phyloP scores from a whole-genome alignment of 2,113 vertebrate genomes.

The Spea bombifrons region DNA sequence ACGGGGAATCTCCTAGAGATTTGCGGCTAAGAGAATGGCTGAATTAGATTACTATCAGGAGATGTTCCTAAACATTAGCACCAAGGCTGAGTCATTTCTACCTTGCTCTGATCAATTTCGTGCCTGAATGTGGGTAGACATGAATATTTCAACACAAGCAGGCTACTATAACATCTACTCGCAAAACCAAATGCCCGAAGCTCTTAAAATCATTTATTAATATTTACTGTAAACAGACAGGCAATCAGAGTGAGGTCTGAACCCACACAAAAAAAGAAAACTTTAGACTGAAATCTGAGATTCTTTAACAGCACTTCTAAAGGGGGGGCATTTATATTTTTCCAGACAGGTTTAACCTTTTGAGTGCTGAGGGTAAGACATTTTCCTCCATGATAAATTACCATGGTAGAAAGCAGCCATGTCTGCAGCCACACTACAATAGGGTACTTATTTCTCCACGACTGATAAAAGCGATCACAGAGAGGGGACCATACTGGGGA shows the following conservation, averaged over 20 bases:
- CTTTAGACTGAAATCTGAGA: neutral
- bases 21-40: neutral
- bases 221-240: conserved; percentile 24
- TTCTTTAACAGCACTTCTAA: neutral
- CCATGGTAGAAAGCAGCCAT: too few relatives aligned
- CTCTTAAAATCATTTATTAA: conserved; percentile 38
- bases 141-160: conserved; percentile 33
- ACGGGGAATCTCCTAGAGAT: neutral
- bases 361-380: too few relatives aligned
- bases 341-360: neutral
- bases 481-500: too few relatives aligned
- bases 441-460: too few relatives aligned
- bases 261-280: neutral
- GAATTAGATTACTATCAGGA: conserved; percentile 15
- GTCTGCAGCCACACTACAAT: too few relatives aligned
- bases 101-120: conserved; percentile 17
- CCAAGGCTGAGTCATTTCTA: conserved; percentile 19
- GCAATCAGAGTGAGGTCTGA: neutral
- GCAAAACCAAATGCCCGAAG: conserved; percentile 18
- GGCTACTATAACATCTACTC: conserved; percentile 24
- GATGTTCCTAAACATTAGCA: conserved; percentile 8
- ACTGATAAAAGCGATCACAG: too few relatives aligned
- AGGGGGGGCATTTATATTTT: neutral
- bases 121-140: conserved; percentile 9
- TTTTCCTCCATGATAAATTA: too few relatives aligned